phyloP scores from a whole-genome alignment of 2,113 vertebrate species.

The Sebastes schlegelii region DNA sequence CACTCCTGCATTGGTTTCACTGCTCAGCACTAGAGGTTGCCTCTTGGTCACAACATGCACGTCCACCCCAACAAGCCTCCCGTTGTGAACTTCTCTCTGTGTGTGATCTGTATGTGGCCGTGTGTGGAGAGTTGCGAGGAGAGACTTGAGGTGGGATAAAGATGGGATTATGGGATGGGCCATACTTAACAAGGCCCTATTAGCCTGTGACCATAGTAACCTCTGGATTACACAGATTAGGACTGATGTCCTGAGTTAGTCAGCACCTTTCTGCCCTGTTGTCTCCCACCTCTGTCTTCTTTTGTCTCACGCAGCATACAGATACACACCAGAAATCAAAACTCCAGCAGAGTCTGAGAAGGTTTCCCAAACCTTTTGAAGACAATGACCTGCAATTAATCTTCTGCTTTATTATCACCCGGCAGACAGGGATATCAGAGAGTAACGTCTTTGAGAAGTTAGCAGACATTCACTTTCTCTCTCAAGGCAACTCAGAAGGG shows the following conservation, averaged over 20 bases:
- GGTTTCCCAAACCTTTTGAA: not conserved
- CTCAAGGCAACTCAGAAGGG: not conserved
- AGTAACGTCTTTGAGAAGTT: conserved; percentile 6
- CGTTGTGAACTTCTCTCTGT: not conserved
- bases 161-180: conserved; percentile 56
- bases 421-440: not conserved
- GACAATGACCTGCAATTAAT: not conserved
- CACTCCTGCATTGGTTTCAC: too few relatives aligned
- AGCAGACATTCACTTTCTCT: not conserved
- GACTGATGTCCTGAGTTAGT: conserved; percentile 26
- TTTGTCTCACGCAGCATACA: conserved; percentile 3
- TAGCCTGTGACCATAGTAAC: conserved; percentile 55
- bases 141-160: conserved; percentile 32
- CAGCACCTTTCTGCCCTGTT: conserved; percentile 39
- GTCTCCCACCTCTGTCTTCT: conserved; percentile 23
- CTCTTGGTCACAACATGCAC: too few relatives aligned
- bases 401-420: not conserved
- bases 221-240: conserved; percentile 69
- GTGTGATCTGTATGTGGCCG: not conserved
- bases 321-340: not conserved
- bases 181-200: conserved; percentile 41
- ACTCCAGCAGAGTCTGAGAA: not conserved
- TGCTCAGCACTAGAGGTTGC: too few relatives aligned
- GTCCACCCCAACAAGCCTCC: not conserved
- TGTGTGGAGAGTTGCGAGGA: conserved; percentile 18